phyloP scores from a whole-genome alignment of 2,797 vertebrate genomes.

The Poeciliopsis infans region DNA sequence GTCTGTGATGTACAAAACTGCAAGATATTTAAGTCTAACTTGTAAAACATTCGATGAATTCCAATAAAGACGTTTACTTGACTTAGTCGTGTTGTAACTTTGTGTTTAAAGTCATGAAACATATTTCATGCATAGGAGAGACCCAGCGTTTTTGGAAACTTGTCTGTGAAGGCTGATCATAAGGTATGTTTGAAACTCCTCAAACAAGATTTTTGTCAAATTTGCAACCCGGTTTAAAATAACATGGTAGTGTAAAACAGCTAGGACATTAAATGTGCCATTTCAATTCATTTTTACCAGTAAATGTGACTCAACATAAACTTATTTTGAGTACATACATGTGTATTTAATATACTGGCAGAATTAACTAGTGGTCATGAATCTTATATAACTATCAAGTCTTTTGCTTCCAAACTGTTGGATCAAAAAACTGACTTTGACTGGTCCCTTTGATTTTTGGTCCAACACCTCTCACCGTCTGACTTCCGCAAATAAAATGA shows the following conservation, averaged over 20 bases:
- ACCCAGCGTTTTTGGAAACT: too few species aligned
- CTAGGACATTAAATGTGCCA: background rate
- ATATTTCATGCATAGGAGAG: background rate
- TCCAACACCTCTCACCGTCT: background rate
- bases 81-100: conserved; percentile 9
- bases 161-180: background rate
- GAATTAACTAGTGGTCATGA: background rate
- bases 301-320: background rate
- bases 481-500: background rate
- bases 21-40: conserved; percentile 77
- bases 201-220: conserved; percentile 1
- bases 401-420: background rate
- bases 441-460: conserved; percentile 5
- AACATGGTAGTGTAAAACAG: background rate
- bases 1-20: conserved; percentile 71
- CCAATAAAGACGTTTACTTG: conserved; percentile 74
- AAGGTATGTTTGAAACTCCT: background rate
- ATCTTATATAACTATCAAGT: background rate
- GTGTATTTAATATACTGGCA: background rate
- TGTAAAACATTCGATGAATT: conserved; percentile 58
- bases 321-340: too few species aligned
- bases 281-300: background rate
- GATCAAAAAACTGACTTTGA: background rate
- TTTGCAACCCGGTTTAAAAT: background rate
- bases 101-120: background rate